Conservation (phyloP, 2,113 vertebrate species). For the Nansenia antarctica region DNA sequence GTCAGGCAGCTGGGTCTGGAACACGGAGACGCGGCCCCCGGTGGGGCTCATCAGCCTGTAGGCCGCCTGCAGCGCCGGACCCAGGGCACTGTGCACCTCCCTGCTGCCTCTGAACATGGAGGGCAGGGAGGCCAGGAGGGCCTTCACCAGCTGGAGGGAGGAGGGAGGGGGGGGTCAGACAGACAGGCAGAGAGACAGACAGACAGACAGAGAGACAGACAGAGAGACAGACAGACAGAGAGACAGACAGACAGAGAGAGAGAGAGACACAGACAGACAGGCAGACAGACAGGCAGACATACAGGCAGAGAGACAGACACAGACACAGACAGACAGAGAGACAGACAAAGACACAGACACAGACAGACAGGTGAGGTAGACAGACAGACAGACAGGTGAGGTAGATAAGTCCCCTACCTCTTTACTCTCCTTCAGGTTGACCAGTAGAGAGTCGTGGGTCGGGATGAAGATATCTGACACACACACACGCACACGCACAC, state of each 20-base stretch:
- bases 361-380: not conserved
- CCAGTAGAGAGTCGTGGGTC: conserved; percentile 92
- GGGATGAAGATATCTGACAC: conserved; percentile 91
- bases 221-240: not conserved
- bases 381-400: not conserved
- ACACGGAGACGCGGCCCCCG: conserved; percentile 92
- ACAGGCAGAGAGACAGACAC: not conserved
- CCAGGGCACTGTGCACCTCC: conserved; percentile 93
- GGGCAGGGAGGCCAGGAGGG: conserved; percentile 86
- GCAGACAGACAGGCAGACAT: not conserved
- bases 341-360: not conserved
- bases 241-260: not conserved
- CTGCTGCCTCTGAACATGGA: conserved; percentile 88
- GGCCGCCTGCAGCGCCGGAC: conserved; percentile 92
- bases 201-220: not conserved
- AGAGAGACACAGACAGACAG: not conserved
- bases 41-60: conserved; percentile 95
- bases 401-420: conserved; percentile 77
- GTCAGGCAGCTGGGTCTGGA: conserved; percentile 93
- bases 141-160: conserved; percentile 87
- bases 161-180: conserved; percentile 8
- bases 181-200: not conserved
- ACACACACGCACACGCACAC: too few species aligned
- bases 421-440: conserved; percentile 93
- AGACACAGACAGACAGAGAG: not conserved